phyloP scores from a whole-genome alignment of 2,888 invertebrate species.

The Gerosis bhagava region DNA sequence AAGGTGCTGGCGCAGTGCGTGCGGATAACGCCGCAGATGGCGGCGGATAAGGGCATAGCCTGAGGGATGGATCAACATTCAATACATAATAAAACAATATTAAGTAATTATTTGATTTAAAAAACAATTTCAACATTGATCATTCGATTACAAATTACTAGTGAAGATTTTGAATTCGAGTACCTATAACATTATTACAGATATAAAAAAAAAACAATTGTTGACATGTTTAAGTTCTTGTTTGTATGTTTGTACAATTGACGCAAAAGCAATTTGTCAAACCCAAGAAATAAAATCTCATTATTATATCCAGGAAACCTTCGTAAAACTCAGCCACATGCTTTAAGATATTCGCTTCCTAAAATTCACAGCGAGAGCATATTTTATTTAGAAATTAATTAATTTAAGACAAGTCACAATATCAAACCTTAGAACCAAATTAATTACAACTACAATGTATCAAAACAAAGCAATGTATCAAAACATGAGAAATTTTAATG shows the following conservation, averaged over 20 bases:
- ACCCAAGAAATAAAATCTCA: too few relatives aligned
- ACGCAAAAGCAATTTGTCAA: too few relatives aligned
- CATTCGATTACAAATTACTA: not conserved
- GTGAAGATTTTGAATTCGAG: not conserved
- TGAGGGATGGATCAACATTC: too few relatives aligned
- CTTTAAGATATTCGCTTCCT: conserved; percentile 43
- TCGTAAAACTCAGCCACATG: conserved; percentile 34
- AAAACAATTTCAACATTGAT: not conserved
- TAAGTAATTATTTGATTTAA: too few relatives aligned
- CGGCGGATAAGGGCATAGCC: too few relatives aligned
- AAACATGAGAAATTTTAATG: conserved; percentile 42
- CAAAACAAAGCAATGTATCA: conserved; percentile 58
- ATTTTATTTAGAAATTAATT: conserved; percentile 47
- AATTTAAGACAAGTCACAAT: conserved; percentile 62
- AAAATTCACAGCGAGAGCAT: conserved; percentile 54
- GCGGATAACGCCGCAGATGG: too few relatives aligned
- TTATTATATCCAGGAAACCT: not conserved
- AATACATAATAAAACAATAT: too few relatives aligned
- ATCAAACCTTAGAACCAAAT: conserved; percentile 62
- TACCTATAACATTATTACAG: not conserved
- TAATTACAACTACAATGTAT: conserved; percentile 45
- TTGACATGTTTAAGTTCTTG: too few relatives aligned
- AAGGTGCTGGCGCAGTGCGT: too few relatives aligned
- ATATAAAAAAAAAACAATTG: too few relatives aligned
- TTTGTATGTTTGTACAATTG: too few relatives aligned